phyloP scores from a whole-genome alignment of 2,888 invertebrate genomes.

The Brachylomia viminalis region DNA sequence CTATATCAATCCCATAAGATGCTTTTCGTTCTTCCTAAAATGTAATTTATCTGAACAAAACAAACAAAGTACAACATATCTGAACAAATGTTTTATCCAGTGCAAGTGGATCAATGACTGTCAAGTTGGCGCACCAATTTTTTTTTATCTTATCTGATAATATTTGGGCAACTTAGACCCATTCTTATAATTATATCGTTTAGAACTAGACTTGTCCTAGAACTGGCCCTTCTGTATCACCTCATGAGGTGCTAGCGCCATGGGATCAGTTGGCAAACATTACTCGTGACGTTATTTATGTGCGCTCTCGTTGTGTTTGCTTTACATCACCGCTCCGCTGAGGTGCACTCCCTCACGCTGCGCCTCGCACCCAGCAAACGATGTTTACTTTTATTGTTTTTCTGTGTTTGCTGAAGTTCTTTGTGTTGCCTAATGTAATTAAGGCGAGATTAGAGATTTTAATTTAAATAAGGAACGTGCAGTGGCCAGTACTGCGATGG shows the following conservation, averaged over 20 bases:
- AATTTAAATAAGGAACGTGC: background rate
- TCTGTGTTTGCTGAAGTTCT: conserved; percentile 19
- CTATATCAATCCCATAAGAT: background rate
- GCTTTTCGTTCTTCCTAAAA: background rate
- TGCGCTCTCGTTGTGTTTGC: conserved; percentile 54
- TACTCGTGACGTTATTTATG: conserved; percentile 61
- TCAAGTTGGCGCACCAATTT: background rate
- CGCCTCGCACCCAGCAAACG: conserved; percentile 5
- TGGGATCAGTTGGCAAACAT: conserved; percentile 67
- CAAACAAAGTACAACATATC: too few species aligned
- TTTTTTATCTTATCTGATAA: background rate
- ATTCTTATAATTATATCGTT: background rate
- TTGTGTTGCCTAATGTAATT: conserved; percentile 14
- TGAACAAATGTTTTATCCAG: background rate
- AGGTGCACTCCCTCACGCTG: conserved; percentile 26
- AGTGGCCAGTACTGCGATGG: too few species aligned
- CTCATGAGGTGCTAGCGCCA: background rate
- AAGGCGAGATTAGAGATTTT: conserved; percentile 1
- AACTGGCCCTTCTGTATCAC: conserved; percentile 28
- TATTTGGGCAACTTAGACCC: background rate
- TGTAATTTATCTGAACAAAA: background rate
- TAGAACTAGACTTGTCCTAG: background rate
- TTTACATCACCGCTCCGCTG: conserved; percentile 55
- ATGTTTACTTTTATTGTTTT: conserved; percentile 32
- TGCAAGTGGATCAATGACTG: background rate